These are phyloP conservation scores for Osmoderma eremita DNA, from an alignment of 2,888 invertebrate genomes.

Conservation along the genomic window DNA sequence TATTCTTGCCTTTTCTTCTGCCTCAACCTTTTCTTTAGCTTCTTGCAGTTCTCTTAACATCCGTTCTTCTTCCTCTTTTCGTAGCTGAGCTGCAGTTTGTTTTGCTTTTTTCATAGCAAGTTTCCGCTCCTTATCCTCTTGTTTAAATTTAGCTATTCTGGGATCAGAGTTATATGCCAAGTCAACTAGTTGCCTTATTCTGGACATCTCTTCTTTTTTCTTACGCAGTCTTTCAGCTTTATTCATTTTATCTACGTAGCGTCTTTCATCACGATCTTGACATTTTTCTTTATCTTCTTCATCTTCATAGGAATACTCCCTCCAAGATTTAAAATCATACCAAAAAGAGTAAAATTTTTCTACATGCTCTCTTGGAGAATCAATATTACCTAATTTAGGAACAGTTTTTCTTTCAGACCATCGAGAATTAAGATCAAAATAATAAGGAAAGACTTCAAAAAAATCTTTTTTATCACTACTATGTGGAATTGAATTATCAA, in stretches of 20 bases:
- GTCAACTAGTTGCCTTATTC: constrained; percentile 92
- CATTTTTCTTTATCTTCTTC: constrained; percentile 99
- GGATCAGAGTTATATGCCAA: constrained; percentile 95
- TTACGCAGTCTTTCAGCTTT: constrained; percentile 90
- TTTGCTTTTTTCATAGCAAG: constrained; percentile 88
- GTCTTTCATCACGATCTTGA: constrained; percentile 93
- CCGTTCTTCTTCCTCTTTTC: constrained; percentile 85
- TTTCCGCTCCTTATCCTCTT: constrained; percentile 92
- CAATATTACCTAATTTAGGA: constrained; percentile 80
- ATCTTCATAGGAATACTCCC: constrained; percentile 98
- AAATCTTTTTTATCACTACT: constrained; percentile 83
- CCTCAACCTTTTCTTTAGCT: constrained; percentile 81
- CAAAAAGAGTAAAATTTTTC: constrained; percentile 97
- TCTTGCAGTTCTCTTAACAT: constrained; percentile 76
- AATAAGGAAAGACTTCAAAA: constrained; percentile 73
- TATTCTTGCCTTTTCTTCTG: constrained; percentile 82
- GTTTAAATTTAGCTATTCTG: constrained; percentile 89
- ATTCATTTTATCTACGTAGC: constrained; percentile 97
- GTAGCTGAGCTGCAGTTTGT: constrained; percentile 83
- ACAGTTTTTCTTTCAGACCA: constrained; percentile 93
- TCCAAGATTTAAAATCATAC: constrained; percentile 99
- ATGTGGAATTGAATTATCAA: constrained; percentile 88
- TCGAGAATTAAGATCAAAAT: constrained; percentile 81
- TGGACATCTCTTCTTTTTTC: constrained; percentile 96
- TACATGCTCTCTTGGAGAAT: constrained; percentile 83